Base-by-base conservation (phyloP, 1,140 invertebrate species). In the Sycophaga agraensis region DNA sequence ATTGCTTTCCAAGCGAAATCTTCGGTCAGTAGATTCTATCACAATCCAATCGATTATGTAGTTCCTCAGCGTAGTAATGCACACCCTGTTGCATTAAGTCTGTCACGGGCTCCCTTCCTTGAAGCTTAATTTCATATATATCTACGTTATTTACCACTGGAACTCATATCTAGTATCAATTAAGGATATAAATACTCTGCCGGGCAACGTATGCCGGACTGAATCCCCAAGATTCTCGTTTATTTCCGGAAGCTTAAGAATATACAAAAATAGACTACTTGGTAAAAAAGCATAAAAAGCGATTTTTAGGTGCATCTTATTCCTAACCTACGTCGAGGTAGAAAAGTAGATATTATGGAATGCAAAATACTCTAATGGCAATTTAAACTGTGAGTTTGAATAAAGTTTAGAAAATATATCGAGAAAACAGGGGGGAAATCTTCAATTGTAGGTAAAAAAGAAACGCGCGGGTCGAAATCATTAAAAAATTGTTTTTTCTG, bases 161-260 rank as follows among this genome's bases (percentile, higher is more conserved):
- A 9, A 4, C 26, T n/a, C 39, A 9, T n/a, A 1, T 19, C 12
- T 19, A n/a, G 42, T 16, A 60, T 60, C 58, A 24, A 46, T 60
- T 60, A 53, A 17, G 31, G 31, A 43, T 60, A 60, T 60, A 60
- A 53, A 53, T 60, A 60, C 31, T 22, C 21, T 9, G 39, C 39
- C 4, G 51, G 43, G 24, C 7, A 9, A 21, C 4, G 28, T 24
- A 35, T 19, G 3, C 19, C 8, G 46, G 34, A 17, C 12, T 42
- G 26, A 59, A 51, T 59, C 48, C 24, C 14, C 0, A 19, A 37
- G 34, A 57, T 37, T 48, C 43, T 26, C 16, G n/a, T 53, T 43
- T 46, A 60, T 54, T 46, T 53, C 35, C 17, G 42, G 17, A 8
- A 17, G 24, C 16, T 12, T 8, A 42, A 42, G 5, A n/a, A n/a